Base-by-base conservation (phyloP, 2,888 invertebrate species). In the Amblyteles armatorius region DNA sequence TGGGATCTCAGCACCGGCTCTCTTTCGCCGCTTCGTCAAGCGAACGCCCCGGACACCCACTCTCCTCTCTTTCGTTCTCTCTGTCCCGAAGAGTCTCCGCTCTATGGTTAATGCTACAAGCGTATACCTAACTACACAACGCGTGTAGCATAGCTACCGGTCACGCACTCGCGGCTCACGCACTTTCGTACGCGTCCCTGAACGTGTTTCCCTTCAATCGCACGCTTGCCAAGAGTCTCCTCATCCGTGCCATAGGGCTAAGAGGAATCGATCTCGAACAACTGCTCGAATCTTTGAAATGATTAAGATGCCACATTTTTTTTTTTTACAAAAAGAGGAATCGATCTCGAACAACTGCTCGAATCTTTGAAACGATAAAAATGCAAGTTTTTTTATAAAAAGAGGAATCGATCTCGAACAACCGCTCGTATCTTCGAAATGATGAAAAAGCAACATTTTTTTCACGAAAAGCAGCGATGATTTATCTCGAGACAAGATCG, bases 161-260 rank as follows among this genome's bases (percentile, higher is more conserved):
- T 84, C 84, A 84, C 84, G 84, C 84, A 82, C 81, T 84, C 84
- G 81, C 67, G 81, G 65, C 82, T 84, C 82, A 84, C 84, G 84
- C 84, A 82, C 84, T 82, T 74, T 84, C 82, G 84, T 84, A 84
- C 82, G 84, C 84, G 84, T 84, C 84, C 84, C 84, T 84, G 84
- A 84, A 82, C 84, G 84, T 63, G 44, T 57, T 82, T 84, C 79
- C 82, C 84, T 82, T 71, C 78, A 74, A 79, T 74, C 48, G 69
- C 65, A 77, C 81, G 77, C 67, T 16, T 63, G 48, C 63, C 48
- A 63, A 40, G 65, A 65, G 63, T 6, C 57, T 4, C 9, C 57
- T 13, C 26, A 26, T 57, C 26, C 57, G 26, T 22, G 22, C 13
- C 26, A 11, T 11, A 57, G 57, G 26, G 57, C 22, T 57, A 3